Evolutionary conservation across 2,888 invertebrate genomes (phyloP).

Genomic region (Drosophila limbata): DNA sequence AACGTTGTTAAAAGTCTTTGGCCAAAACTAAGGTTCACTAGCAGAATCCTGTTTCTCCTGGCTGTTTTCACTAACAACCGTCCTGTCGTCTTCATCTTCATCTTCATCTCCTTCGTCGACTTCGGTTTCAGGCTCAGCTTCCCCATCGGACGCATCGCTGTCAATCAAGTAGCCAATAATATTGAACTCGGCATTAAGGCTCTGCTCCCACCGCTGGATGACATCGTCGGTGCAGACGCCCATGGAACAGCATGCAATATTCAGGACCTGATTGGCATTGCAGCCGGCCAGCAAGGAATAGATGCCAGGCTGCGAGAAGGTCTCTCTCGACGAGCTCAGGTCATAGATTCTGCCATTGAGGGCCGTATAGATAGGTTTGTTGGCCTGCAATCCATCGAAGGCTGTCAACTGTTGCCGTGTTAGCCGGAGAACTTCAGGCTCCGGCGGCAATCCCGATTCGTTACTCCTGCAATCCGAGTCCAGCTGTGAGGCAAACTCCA

Average conservation of each 20-base stretch:
- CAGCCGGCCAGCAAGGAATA: constrained; percentile 63
- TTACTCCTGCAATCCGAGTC: neutral
- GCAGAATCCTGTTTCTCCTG: neutral
- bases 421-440: constrained; percentile 21
- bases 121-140: constrained; percentile 2
- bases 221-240: constrained; percentile 38
- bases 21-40: neutral
- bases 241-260: constrained; percentile 53
- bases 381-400: constrained; percentile 42
- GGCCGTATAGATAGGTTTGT: constrained; percentile 63
- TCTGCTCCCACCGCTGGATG: constrained; percentile 56
- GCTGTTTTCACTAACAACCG: neutral
- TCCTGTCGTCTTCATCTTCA: neutral
- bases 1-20: neutral
- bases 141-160: constrained; percentile 24
- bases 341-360: constrained; percentile 71
- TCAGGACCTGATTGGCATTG: constrained; percentile 63
- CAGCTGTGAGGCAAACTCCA: neutral
- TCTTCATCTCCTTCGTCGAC: neutral
- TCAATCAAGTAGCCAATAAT: constrained; percentile 60
- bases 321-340: constrained; percentile 45
- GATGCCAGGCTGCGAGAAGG: constrained; percentile 32
- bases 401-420: constrained; percentile 37
- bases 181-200: constrained; percentile 61
- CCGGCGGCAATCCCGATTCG: neutral